Evolutionary conservation across 2,888 invertebrate genomes (phyloP).

Genomic region (Macropis europaea): DNA sequence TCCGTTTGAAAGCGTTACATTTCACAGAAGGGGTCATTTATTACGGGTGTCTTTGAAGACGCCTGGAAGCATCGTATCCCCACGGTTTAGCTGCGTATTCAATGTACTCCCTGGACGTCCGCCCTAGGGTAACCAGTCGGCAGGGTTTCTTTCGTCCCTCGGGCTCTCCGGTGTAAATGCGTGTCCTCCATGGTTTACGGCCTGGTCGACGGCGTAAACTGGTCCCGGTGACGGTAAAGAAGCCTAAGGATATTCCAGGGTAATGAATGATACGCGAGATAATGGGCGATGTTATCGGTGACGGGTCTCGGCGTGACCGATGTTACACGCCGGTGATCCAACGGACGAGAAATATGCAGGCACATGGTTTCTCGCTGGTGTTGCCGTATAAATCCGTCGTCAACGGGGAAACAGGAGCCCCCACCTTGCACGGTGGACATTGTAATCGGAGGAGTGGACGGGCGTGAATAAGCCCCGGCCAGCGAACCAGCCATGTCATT

Average conservation of each 20-base stretch:
- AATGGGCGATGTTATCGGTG: slow-evolving; percentile 67
- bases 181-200: slow-evolving; percentile 56
- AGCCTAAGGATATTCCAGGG: slow-evolving; percentile 62
- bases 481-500: slow-evolving; percentile 29
- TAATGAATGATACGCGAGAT: slow-evolving; percentile 72
- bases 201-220: slow-evolving; percentile 57
- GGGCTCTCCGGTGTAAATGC: slow-evolving; percentile 23
- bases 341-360: slow-evolving; percentile 36
- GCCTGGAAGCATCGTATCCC: too few species aligned
- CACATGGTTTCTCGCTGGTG: background rate
- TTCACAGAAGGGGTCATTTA: too few species aligned
- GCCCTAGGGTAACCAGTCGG: slow-evolving; percentile 10
- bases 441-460: slow-evolving; percentile 49
- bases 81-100: too few species aligned
- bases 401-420: slow-evolving; percentile 47
- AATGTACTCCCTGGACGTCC: too few species aligned
- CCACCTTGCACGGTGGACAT: slow-evolving; percentile 31
- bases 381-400: slow-evolving; percentile 38
- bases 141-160: slow-evolving; percentile 12
- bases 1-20: too few species aligned
- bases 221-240: slow-evolving; percentile 58
- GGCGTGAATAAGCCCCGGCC: slow-evolving; percentile 27
- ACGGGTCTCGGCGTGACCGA: slow-evolving; percentile 35
- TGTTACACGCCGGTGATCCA: slow-evolving; percentile 33
- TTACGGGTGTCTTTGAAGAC: too few species aligned